Percentiles rank a stretch among this genome's conserved stretches.
phyloP scores from a whole-genome alignment of 1,140 invertebrate genomes.

The Saccostrea echinata region DNA sequence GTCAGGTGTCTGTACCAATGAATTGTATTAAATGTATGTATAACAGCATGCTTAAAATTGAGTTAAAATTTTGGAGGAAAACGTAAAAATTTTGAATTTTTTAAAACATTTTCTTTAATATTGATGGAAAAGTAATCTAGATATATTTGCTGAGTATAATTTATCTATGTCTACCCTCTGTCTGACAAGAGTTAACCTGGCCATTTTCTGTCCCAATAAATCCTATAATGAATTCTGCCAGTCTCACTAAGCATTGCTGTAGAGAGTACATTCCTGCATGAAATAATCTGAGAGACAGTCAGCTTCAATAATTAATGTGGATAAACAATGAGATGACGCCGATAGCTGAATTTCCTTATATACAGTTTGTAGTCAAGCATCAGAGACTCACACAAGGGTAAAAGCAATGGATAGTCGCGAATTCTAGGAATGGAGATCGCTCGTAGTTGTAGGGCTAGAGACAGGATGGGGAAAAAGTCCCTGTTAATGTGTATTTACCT shows the following conservation, averaged over 20 bases:
- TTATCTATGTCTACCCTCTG: not conserved
- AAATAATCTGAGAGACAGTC: not conserved
- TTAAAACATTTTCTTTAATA: too few species aligned
- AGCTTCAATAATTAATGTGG: constrained; percentile 20
- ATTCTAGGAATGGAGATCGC: constrained; percentile 9
- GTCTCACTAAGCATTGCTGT: not conserved
- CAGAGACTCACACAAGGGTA: too few species aligned
- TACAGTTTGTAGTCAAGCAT: not conserved
- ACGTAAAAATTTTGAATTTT: too few species aligned
- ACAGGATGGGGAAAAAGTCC: constrained; percentile 10
- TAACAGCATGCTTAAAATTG: too few species aligned
- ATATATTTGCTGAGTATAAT: not conserved
- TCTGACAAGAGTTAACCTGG: not conserved
- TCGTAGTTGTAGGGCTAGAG: not conserved
- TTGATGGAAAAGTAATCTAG: not conserved
- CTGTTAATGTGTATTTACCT: constrained; percentile 28
- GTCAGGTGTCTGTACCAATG: too few species aligned
- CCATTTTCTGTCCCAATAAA: not conserved
- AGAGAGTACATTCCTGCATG: not conserved
- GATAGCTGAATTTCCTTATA: not conserved
- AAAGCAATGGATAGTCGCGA: not conserved
- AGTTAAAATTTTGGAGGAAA: too few species aligned
- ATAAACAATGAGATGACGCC: not conserved
- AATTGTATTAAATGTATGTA: too few species aligned
- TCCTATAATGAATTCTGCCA: not conserved